phyloP scores from a whole-genome alignment of 2,113 vertebrate species.

The Falco punctatus region DNA sequence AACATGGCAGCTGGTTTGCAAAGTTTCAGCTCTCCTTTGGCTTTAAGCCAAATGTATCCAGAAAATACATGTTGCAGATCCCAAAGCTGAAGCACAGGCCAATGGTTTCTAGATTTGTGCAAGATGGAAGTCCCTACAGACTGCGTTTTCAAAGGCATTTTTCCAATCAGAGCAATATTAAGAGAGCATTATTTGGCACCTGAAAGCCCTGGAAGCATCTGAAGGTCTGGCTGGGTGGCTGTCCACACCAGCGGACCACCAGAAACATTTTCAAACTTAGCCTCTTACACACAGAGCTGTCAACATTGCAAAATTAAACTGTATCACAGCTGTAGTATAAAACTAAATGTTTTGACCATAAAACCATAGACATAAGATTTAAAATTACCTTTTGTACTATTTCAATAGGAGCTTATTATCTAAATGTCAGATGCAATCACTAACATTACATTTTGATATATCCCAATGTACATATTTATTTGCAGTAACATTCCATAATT shows the following conservation, averaged over 20 bases:
- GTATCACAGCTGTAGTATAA: background rate
- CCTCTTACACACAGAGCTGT: background rate
- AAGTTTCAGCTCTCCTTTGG: background rate
- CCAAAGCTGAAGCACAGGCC: background rate
- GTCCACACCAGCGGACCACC: background rate
- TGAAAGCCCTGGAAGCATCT: background rate
- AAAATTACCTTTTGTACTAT: slow-evolving; percentile 40
- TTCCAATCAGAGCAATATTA: background rate
- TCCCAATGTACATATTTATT: slow-evolving; percentile 2
- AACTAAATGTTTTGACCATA: background rate
- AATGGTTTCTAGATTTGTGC: background rate
- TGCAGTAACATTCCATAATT: slow-evolving; percentile 17
- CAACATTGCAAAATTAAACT: background rate
- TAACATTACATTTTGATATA: slow-evolving; percentile 8
- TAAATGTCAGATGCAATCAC: slow-evolving; percentile 47
- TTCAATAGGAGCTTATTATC: slow-evolving; percentile 35
- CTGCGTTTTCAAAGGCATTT: background rate
- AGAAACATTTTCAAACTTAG: background rate
- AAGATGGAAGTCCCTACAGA: background rate
- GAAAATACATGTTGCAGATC: background rate
- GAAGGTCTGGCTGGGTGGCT: background rate
- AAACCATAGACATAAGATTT: background rate
- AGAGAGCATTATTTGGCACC: background rate
- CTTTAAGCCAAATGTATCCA: background rate
- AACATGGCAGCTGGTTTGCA: background rate